Evolutionary conservation across 2,113 vertebrate genomes (phyloP).

Genomic region (Climacteris rufus): DNA sequence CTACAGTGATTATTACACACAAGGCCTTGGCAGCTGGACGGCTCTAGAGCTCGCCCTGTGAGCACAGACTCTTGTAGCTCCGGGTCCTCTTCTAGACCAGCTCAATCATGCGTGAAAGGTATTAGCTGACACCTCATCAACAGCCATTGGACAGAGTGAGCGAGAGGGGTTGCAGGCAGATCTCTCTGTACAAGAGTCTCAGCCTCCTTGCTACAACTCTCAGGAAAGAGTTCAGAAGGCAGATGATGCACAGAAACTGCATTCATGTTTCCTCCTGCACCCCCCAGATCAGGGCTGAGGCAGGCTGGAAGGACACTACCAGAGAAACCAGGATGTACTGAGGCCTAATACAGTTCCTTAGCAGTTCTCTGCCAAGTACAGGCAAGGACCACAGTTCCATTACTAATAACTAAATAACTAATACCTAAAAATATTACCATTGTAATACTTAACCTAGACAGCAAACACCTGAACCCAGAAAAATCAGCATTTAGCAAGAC

Average conservation of each 20-base stretch:
- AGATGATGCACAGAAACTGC: not conserved
- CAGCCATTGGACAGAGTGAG: not conserved
- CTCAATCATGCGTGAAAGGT: not conserved
- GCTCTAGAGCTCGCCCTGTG: not conserved
- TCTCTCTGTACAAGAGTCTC: not conserved
- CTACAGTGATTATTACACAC: not conserved
- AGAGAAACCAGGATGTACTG: slow-evolving; percentile 45
- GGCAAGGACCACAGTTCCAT: not conserved
- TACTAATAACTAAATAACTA: slow-evolving; percentile 41
- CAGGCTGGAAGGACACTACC: not conserved
- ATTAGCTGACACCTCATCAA: not conserved
- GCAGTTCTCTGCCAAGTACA: slow-evolving; percentile 18
- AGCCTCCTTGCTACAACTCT: not conserved
- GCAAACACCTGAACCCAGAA: slow-evolving; percentile 24
- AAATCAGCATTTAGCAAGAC: not conserved
- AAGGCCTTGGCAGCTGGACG: not conserved
- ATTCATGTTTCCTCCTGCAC: not conserved
- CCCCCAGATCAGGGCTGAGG: slow-evolving; percentile 33
- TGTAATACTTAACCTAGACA: slow-evolving; percentile 30
- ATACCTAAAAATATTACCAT: slow-evolving; percentile 32
- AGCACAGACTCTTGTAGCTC: not conserved
- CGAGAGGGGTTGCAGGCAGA: not conserved
- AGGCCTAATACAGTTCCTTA: not conserved
- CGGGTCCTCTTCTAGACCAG: not conserved
- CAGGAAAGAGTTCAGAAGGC: not conserved